Conservation (phyloP, 1,140 invertebrate genomes). For the Meloidogyne hapla region DNA sequence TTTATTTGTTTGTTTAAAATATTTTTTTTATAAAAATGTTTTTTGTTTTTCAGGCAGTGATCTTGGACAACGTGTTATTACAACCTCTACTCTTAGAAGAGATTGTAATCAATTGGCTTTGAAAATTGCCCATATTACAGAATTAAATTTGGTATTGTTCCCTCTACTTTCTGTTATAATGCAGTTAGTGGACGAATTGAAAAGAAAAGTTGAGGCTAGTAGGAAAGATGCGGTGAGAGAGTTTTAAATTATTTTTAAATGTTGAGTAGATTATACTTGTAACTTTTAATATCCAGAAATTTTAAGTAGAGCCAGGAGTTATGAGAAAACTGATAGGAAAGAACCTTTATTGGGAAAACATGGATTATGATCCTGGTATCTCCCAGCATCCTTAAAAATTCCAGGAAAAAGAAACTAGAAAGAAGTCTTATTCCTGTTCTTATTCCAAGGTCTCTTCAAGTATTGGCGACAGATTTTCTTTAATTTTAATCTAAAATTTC, state of each 20-base stretch:
- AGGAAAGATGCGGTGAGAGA: constrained; percentile 11
- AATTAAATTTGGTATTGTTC: constrained; percentile 46
- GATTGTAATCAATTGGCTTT: constrained; percentile 40
- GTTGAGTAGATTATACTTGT: no score
- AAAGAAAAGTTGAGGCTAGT: constrained; percentile 34
- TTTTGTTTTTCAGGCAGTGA: not conserved
- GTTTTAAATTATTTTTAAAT: no score
- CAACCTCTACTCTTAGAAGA: not conserved
- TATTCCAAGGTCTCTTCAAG: no score
- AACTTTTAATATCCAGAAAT: no score
- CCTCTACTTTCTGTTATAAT: constrained; percentile 44
- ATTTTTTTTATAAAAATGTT: not conserved
- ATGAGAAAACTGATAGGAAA: no score
- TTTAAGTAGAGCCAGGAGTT: no score
- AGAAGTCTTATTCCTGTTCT: no score
- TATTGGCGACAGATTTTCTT: not conserved
- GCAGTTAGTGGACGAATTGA: constrained; percentile 42
- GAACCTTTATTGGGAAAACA: no score
- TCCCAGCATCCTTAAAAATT: no score
- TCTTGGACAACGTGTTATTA: not conserved
- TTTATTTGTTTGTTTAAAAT: constrained; percentile 23
- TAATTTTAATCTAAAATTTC: not conserved
- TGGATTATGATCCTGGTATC: no score
- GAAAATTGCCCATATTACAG: constrained; percentile 47
- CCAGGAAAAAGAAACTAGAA: no score